phyloP scores from a whole-genome alignment of 2,888 invertebrate genomes.

The Beris morrisii region DNA sequence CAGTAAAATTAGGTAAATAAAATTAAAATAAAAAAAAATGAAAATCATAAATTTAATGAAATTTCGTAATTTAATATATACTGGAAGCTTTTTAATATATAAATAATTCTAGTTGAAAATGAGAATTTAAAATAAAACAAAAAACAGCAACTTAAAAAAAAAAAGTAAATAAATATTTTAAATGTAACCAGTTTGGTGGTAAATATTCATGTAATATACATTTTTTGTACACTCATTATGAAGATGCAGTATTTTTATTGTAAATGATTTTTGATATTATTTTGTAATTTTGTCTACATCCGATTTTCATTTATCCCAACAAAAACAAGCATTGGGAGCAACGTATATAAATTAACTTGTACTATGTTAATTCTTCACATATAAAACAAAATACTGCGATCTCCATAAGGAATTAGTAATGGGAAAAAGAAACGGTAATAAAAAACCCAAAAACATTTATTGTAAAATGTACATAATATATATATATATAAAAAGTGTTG shows the following conservation, averaged over 20 bases:
- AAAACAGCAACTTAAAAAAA: conserved; percentile 5
- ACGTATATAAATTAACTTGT: too few relatives aligned
- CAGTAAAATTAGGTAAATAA: conserved; percentile 23
- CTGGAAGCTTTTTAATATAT: conserved; percentile 26
- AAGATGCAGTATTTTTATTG: conserved; percentile 7
- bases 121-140: conserved; percentile 13
- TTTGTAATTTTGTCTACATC: too few relatives aligned
- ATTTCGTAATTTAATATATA: conserved; percentile 29
- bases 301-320: too few relatives aligned
- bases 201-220: conserved; percentile 18
- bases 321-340: too few relatives aligned
- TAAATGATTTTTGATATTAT: too few relatives aligned
- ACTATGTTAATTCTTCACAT: too few relatives aligned
- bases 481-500: conserved; percentile 2
- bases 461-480: conserved; percentile 17
- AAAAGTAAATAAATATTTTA: conserved; percentile 8
- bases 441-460: neutral
- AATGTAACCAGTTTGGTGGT: neutral
- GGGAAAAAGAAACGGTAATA: conserved; percentile 2
- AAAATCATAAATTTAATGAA: conserved; percentile 27
- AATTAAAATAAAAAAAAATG: conserved; percentile 20
- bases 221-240: conserved; percentile 20
- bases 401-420: conserved; percentile 1
- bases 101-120: neutral
- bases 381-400: too few relatives aligned